Percentiles rank a stretch among this genome's conserved stretches.
These are phyloP conservation scores for Lophochroa leadbeateri DNA, from an alignment of 2,113 vertebrate genomes.

Conservation along the genomic window DNA sequence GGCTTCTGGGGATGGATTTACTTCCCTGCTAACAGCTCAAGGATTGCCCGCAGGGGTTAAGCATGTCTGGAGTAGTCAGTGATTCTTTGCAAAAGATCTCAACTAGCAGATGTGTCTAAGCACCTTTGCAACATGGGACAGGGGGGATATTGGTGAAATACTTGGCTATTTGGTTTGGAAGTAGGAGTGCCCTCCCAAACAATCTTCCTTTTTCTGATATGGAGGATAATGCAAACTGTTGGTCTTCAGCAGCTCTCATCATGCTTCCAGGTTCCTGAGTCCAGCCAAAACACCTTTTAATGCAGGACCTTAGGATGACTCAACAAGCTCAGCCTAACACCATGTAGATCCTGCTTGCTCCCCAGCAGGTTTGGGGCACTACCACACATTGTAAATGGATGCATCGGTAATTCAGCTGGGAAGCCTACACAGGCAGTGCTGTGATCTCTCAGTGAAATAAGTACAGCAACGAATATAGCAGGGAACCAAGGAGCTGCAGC, in stretches of 20 bases:
- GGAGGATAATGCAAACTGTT: background rate
- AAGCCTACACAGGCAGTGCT: background rate
- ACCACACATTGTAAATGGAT: background rate
- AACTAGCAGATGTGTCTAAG: background rate
- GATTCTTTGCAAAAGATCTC: background rate
- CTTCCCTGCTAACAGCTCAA: background rate
- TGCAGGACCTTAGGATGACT: background rate
- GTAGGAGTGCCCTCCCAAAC: background rate
- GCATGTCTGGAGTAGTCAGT: background rate
- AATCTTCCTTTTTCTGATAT: background rate
- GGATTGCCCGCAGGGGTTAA: background rate
- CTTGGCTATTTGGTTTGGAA: background rate
- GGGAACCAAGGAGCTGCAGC: background rate
- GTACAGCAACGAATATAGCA: background rate
- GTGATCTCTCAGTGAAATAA: background rate
- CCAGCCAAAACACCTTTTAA: background rate
- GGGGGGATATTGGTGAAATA: background rate
- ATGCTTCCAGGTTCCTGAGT: background rate
- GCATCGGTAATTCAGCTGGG: background rate
- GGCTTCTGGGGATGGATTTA: background rate
- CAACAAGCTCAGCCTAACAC: background rate
- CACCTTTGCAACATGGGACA: background rate
- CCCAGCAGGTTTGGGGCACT: rapidly evolving
- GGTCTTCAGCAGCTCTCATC: background rate
- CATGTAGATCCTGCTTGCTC: background rate